A percentile compares a stretch with the other conserved stretches of the same genome.
Conservation (phyloP, 2,797 vertebrate genomes). For the Silurus lanzhouensis region DNA sequence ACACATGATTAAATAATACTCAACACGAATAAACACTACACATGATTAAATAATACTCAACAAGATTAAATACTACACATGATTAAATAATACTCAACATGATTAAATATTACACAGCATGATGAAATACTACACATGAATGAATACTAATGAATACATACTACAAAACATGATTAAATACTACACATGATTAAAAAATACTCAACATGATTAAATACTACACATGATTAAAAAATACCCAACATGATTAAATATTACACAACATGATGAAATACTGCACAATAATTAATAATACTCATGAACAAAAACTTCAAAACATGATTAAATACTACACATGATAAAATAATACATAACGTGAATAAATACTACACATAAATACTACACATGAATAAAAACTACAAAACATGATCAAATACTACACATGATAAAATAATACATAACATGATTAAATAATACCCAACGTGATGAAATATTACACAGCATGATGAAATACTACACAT, state of each 20-base stretch:
- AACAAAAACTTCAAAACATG: background rate
- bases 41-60: too few species aligned
- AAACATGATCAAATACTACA: background rate
- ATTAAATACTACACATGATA: too few species aligned
- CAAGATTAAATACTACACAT: background rate
- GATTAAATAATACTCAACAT: too few species aligned
- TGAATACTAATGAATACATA: background rate
- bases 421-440: background rate
- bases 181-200: background rate
- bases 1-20: background rate
- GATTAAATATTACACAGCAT: background rate
- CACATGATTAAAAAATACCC: background rate
- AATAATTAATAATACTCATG: background rate
- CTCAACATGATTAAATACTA: too few species aligned
- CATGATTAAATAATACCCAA: background rate
- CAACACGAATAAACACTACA: background rate
- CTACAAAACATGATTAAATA: background rate
- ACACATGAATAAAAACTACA: background rate
- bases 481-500: background rate
- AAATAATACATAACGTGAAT: background rate
- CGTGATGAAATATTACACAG: background rate
- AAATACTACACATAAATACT: background rate
- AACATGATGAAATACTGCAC: background rate
- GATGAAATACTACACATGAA: background rate
- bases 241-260: background rate